Evolutionary conservation across 1,140 invertebrate species (phyloP).

Genomic region (Tetragonula clypearis): DNA sequence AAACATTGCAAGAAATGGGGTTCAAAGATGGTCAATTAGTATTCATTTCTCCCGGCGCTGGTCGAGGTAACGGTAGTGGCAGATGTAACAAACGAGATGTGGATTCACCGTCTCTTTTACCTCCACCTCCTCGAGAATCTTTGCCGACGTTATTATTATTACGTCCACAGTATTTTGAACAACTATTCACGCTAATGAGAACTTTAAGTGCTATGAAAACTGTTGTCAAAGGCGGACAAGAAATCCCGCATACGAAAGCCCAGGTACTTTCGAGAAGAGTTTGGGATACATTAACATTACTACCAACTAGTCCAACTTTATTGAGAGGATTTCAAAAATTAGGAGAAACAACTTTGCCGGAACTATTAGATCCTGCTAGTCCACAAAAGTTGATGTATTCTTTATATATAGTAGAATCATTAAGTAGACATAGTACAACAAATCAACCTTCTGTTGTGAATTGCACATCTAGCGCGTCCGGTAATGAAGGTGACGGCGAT

Average conservation of each 20-base stretch:
- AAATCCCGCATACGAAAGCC: slow-evolving; percentile 93
- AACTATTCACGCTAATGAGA: slow-evolving; percentile 94
- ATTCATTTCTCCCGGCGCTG: slow-evolving; percentile 93
- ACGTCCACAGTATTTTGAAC: slow-evolving; percentile 93
- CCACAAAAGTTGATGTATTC: slow-evolving; percentile 98
- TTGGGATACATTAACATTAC: slow-evolving; percentile 95
- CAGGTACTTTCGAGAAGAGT: slow-evolving; percentile 94
- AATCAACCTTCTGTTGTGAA: slow-evolving; percentile 47
- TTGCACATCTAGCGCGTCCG: slow-evolving; percentile 31
- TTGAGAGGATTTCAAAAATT: slow-evolving; percentile 92
- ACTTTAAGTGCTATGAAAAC: slow-evolving; percentile 93
- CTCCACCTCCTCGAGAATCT: slow-evolving; percentile 90
- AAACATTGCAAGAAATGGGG: slow-evolving; percentile 93
- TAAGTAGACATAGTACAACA: slow-evolving; percentile 78
- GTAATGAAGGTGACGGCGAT: slow-evolving; percentile 77
- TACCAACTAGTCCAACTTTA: slow-evolving; percentile 94
- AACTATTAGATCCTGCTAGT: slow-evolving; percentile 91
- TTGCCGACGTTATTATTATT: slow-evolving; percentile 93
- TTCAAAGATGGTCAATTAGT: slow-evolving; percentile 95
- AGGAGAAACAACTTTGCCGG: slow-evolving; percentile 84
- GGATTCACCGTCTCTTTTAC: slow-evolving; percentile 89
- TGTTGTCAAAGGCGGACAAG: slow-evolving; percentile 86
- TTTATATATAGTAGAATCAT: slow-evolving; percentile 93
- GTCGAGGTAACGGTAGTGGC: slow-evolving; percentile 84
- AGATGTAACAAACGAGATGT: slow-evolving; percentile 86